Evolutionary conservation across 2,888 invertebrate genomes (phyloP).

Genomic region (Seira ritae): DNA sequence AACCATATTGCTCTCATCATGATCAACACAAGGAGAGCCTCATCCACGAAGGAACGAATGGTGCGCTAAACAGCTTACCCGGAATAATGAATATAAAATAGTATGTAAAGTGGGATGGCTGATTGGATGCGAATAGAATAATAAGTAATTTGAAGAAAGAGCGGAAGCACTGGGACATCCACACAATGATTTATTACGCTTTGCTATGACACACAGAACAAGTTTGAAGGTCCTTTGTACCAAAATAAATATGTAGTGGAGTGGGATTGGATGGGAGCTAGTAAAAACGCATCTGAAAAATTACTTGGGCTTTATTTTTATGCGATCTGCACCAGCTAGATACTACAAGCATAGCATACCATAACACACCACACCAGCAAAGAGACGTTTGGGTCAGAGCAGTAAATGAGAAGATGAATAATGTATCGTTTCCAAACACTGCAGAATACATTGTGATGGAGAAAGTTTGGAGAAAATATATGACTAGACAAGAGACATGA

Average conservation of each 20-base stretch:
- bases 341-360: neutral
- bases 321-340: too few species aligned
- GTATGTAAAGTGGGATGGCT: constrained; percentile 24
- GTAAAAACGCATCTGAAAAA: too few species aligned
- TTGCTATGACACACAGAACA: constrained; percentile 28
- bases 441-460: too few species aligned
- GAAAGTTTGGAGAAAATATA: too few species aligned
- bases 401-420: constrained; percentile 52
- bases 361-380: too few species aligned
- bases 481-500: too few species aligned
- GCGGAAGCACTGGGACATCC: neutral
- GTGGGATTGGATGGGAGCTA: too few species aligned
- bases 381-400: constrained; percentile 23
- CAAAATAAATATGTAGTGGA: too few species aligned
- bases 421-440: constrained; percentile 25
- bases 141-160: constrained; percentile 23
- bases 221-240: constrained; percentile 45
- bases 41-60: neutral
- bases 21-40: too few species aligned
- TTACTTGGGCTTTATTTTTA: too few species aligned
- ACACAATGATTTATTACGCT: constrained; percentile 22
- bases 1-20: constrained; percentile 1
- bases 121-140: constrained; percentile 58
- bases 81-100: constrained; percentile 16
- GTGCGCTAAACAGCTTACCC: neutral